These are phyloP conservation scores for Ashinkailepas kermadecensis DNA, from an alignment of 2,888 invertebrate species.

Conservation along the genomic window DNA sequence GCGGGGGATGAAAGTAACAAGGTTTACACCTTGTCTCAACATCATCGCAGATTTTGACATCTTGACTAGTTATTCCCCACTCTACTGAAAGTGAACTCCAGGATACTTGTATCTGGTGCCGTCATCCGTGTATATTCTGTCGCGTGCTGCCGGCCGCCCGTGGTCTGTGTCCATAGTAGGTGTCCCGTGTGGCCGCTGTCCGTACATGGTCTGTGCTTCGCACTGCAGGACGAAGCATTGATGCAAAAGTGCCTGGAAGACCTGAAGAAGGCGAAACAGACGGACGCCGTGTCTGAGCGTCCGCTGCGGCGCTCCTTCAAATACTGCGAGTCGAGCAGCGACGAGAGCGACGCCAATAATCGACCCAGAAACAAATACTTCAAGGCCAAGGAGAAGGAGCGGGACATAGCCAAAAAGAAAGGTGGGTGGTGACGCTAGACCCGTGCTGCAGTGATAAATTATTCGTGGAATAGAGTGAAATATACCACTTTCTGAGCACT, in stretches of 20 bases:
- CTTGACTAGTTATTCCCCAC: too few relatives aligned
- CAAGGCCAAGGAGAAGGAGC: conserved; percentile 46
- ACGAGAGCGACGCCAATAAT: conserved; percentile 50
- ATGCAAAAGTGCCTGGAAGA: conserved; percentile 58
- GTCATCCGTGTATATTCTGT: not conserved
- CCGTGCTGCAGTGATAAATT: too few relatives aligned
- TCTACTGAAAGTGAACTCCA: too few relatives aligned
- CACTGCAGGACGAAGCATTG: conserved; percentile 49
- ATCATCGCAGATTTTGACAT: too few relatives aligned
- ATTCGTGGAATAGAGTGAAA: too few relatives aligned
- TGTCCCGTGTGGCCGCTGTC: too few relatives aligned
- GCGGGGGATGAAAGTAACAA: too few relatives aligned
- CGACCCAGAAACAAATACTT: conserved; percentile 47
- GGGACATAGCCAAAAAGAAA: conserved; percentile 45
- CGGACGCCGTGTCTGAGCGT: conserved; percentile 43
- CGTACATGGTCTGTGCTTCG: not conserved
- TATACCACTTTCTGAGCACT: too few relatives aligned
- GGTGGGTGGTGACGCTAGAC: conserved; percentile 35
- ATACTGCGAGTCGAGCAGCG: conserved; percentile 41
- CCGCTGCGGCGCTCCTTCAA: conserved; percentile 29
- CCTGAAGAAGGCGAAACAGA: conserved; percentile 55
- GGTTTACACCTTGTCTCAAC: too few relatives aligned
- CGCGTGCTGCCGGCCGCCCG: not conserved
- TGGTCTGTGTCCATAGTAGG: not conserved
- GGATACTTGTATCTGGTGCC: too few relatives aligned